phyloP scores from a whole-genome alignment of 2,888 invertebrate species.

The Melanostoma scalare region DNA sequence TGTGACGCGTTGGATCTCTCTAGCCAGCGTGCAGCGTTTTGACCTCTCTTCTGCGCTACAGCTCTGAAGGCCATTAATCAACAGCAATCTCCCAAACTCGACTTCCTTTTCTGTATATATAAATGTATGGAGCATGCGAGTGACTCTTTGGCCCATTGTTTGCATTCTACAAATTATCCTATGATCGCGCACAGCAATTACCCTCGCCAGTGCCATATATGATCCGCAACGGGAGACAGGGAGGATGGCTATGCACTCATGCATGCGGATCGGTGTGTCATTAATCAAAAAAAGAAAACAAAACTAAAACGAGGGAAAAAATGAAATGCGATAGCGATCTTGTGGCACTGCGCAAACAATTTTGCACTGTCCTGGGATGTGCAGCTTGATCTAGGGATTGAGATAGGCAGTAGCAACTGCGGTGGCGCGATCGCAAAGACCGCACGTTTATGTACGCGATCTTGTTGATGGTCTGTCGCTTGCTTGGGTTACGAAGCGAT shows the following conservation, averaged over 20 bases:
- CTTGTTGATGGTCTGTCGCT: conserved; percentile 44
- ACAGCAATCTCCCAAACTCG: conserved; percentile 52
- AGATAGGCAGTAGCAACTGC: conserved; percentile 10
- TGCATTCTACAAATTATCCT: conserved; percentile 71
- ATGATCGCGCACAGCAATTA: conserved; percentile 62
- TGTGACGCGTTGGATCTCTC: conserved; percentile 49
- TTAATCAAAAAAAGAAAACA: conserved; percentile 60
- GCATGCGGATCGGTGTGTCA: conserved; percentile 60
- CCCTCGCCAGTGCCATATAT: conserved; percentile 55
- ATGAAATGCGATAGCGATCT: conserved; percentile 56
- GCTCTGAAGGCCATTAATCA: conserved; percentile 70
- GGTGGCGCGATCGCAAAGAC: conserved; percentile 2
- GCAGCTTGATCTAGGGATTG: conserved; percentile 33
- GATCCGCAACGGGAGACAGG: conserved; percentile 5
- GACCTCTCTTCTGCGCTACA: conserved; percentile 47
- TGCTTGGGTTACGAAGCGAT: conserved; percentile 39
- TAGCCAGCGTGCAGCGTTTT: conserved; percentile 39
- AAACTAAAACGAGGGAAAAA: conserved; percentile 1
- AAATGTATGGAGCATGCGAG: conserved; percentile 55
- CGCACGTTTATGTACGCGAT: conserved; percentile 38
- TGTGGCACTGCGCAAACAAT: conserved; percentile 50
- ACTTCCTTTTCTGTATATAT: conserved; percentile 57
- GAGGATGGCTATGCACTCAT: conserved; percentile 35
- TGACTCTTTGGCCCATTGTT: conserved; percentile 68
- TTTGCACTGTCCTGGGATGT: conserved; percentile 38